Percentiles rank a stretch among this genome's conserved stretches.
Evolutionary conservation across 2,888 invertebrate genomes (phyloP).

Genomic region (Scaptodrosophila latifasciaeformis): DNA sequence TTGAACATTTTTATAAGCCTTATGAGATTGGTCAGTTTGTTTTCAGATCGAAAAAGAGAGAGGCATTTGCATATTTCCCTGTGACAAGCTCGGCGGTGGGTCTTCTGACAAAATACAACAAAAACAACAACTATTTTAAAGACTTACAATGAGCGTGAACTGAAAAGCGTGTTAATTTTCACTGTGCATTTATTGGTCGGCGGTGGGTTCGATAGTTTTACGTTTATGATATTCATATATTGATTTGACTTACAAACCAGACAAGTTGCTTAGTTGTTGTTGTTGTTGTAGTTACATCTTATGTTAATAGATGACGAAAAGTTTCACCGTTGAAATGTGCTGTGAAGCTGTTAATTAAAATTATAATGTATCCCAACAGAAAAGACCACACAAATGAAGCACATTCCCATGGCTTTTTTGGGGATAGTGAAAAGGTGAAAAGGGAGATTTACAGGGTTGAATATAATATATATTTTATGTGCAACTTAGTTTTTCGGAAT

Average conservation of each 20-base stretch:
- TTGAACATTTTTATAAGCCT: conserved; percentile 7
- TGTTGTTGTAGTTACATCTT: conserved; percentile 39
- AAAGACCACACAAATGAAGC: conserved; percentile 43
- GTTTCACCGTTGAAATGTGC: conserved; percentile 62
- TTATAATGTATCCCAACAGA: conserved; percentile 40
- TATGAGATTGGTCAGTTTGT: not conserved
- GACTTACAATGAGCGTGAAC: conserved; percentile 48
- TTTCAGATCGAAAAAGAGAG: conserved; percentile 22
- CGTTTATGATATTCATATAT: conserved; percentile 1
- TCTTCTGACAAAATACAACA: conserved; percentile 13
- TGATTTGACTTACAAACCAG: conserved; percentile 3
- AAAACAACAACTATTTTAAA: too few relatives aligned
- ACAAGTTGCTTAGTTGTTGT: too few relatives aligned
- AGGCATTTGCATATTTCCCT: conserved; percentile 58
- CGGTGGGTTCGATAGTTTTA: too few relatives aligned
- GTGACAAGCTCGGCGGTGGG: conserved; percentile 62
- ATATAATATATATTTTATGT: not conserved
- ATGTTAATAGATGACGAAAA: conserved; percentile 59
- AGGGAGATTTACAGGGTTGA: too few relatives aligned
- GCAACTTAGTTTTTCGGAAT: too few relatives aligned
- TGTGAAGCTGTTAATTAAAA: conserved; percentile 68
- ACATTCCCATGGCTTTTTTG: conserved; percentile 31
- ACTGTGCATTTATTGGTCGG: conserved; percentile 68
- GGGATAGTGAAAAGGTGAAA: too few relatives aligned
- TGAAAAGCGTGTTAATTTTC: conserved; percentile 69